Conservation (phyloP, 2,797 vertebrate genomes). For the Uromys caudimaculatus region DNA sequence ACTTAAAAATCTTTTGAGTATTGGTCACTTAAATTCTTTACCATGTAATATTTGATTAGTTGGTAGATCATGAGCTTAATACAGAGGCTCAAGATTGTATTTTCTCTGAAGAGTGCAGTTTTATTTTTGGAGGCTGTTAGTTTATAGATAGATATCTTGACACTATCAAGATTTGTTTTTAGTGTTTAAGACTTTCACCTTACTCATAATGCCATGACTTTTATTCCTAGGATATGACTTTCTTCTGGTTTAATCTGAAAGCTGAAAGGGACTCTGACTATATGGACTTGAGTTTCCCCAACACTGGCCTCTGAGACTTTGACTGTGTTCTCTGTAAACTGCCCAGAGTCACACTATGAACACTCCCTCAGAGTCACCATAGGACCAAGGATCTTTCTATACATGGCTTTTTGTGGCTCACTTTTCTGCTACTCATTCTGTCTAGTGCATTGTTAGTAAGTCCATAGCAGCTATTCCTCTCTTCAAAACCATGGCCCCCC, state of each 20-base stretch:
- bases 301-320: background rate
- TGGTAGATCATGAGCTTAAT: background rate
- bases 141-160: background rate
- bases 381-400: background rate
- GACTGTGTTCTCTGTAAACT: background rate
- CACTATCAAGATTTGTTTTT: background rate
- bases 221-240: background rate
- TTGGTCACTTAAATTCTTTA: slow-evolving; percentile 18
- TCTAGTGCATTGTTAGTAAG: background rate
- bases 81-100: background rate
- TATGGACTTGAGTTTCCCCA: background rate
- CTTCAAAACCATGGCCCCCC: background rate
- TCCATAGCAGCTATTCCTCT: background rate
- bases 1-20: slow-evolving; percentile 27
- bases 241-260: slow-evolving; percentile 35
- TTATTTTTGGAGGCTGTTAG: slow-evolving; percentile 36
- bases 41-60: background rate
- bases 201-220: background rate
- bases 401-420: background rate
- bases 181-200: background rate
- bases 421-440: background rate
- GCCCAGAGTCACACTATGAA: background rate
- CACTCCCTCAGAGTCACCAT: background rate
- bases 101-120: background rate
- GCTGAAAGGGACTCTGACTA: background rate